Conservation (phyloP, 2,888 invertebrate species). For the Troilus luridus region DNA sequence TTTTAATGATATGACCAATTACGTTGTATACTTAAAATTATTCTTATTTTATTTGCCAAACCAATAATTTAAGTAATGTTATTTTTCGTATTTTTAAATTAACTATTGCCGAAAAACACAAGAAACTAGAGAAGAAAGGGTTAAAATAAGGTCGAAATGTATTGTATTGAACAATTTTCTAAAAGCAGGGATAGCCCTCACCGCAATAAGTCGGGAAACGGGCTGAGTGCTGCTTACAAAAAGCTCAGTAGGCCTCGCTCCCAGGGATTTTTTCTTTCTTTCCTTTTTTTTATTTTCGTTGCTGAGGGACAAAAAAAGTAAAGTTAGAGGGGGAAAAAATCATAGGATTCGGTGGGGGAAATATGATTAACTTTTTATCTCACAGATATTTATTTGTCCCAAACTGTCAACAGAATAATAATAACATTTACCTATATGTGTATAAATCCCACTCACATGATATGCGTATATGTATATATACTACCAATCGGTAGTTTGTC, state of each 20-base stretch:
- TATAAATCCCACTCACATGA: neutral
- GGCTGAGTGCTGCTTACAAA: constrained; percentile 31
- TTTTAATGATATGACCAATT: too few species aligned
- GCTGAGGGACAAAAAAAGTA: neutral
- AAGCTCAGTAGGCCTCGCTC: neutral
- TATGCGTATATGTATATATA: neutral
- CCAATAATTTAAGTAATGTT: neutral
- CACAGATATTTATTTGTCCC: neutral
- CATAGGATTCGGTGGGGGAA: neutral
- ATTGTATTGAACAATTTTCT: constrained; percentile 31
- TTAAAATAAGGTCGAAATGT: neutral
- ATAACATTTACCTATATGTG: neutral
- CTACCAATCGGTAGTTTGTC: too few species aligned
- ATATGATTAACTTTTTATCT: constrained; percentile 33
- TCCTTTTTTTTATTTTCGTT: neutral
- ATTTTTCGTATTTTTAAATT: neutral
- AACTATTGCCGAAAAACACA: neutral
- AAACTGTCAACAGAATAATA: constrained; percentile 20
- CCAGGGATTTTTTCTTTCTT: neutral
- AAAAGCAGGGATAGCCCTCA: constrained; percentile 4
- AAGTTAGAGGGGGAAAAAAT: constrained; percentile 19
- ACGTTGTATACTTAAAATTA: too few species aligned
- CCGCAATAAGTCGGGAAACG: constrained; percentile 32
- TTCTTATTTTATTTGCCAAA: neutral
- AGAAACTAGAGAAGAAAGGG: neutral